These are phyloP conservation scores for Tipula confusa DNA, from an alignment of 2,888 invertebrate genomes.

Conservation along the genomic window DNA sequence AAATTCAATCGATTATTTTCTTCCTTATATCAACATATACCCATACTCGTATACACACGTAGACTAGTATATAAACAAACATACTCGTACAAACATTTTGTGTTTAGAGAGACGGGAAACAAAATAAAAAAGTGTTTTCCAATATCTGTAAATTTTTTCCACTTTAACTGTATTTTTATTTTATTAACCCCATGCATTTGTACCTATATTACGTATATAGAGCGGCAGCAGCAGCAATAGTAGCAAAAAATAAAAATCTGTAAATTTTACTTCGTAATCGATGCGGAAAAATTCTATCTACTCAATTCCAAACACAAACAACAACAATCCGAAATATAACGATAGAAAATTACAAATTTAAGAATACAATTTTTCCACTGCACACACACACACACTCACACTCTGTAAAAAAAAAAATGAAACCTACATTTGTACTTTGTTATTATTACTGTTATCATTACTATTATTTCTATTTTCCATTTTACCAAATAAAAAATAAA, in stretches of 20 bases:
- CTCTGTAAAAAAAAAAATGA: neutral
- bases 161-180: conserved; percentile 12
- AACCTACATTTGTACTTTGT: neutral
- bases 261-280: conserved; percentile 20
- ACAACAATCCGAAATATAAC: neutral
- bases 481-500: neutral
- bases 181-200: conserved; percentile 6
- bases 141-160: conserved; percentile 20
- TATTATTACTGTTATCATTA: neutral
- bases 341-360: conserved; percentile 13
- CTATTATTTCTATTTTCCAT: neutral
- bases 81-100: neutral
- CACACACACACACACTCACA: neutral
- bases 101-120: neutral
- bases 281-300: conserved; percentile 1
- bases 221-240: neutral
- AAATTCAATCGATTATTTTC: neutral
- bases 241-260: neutral
- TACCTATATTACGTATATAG: neutral
- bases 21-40: neutral
- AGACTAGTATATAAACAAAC: neutral
- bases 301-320: neutral
- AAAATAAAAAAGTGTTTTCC: conserved; percentile 15
- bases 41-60: neutral
- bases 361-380: neutral